Base-by-base conservation (phyloP, 2,797 vertebrate genomes). In the Pangasius krempfi region DNA sequence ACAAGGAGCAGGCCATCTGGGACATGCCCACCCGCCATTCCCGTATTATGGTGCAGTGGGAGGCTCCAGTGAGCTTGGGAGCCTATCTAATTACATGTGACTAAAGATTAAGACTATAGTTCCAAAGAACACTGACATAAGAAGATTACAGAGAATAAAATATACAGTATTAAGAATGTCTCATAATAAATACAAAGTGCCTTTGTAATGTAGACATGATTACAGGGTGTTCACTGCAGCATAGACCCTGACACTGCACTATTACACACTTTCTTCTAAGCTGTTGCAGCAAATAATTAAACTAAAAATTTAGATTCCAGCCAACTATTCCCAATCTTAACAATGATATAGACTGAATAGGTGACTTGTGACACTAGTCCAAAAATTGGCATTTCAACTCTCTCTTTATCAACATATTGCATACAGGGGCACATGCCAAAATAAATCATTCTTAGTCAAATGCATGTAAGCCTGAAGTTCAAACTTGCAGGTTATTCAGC, bases 361-460 rank as follows among this genome's bases (percentile, higher is more conserved):
- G 16, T 52, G 52, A 16, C 13, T 18, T 52, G 14, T n/a, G 2
- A 54, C 20, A 1, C 14, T 52, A 54, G 27, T 3, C 8, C 27
- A 78, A 52, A 52, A 30, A 20, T 54, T 54, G 37, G 1, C 86
- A 88, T 93, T 93, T 93, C 93, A 94, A 94, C 90, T 93, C 87
- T 93, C 40, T 40, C 40, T 40, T 40, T 91, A 95, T 96, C 95
- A 95, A 93, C 94, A 90, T 33, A 54, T 89, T 93, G 92, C 91
- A 93, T 94, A 91, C 92, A 92, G 68, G 54, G 88, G 92, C 90
- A 93, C 87, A 86, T 89, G 86, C 88, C 88, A 93, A 92, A 90
- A 94, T 96, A 94, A 94, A 95, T 96, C 93, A 94, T 91, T 87
- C 93, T 94, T 94, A 92, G 90, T 89, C 90, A 40, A 94, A 93